Evolutionary conservation across 2,888 invertebrate species (phyloP).

Genomic region (Acleris sparsana): DNA sequence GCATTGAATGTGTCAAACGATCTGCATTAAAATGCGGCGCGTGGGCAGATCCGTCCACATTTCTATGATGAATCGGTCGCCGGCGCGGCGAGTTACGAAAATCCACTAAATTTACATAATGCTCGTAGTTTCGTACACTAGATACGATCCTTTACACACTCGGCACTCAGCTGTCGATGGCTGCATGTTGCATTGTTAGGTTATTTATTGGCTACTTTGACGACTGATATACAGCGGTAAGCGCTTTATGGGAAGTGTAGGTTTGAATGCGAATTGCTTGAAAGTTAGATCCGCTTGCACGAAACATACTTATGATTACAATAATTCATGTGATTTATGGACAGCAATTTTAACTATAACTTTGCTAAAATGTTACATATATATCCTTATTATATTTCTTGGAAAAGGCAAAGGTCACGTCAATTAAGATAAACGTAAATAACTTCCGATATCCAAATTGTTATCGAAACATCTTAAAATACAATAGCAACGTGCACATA

Average conservation of each 20-base stretch:
- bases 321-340: neutral
- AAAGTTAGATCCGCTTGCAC: slow-evolving; percentile 32
- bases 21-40: slow-evolving; percentile 60
- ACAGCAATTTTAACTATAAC: neutral
- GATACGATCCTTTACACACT: slow-evolving; percentile 62
- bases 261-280: slow-evolving; percentile 36
- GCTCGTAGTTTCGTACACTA: slow-evolving; percentile 42
- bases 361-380: neutral
- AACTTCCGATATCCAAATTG: neutral
- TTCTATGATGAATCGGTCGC: slow-evolving; percentile 79
- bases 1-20: slow-evolving; percentile 58
- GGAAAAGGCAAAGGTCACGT: too few species aligned
- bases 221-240: slow-evolving; percentile 46
- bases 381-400: neutral
- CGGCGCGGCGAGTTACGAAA: slow-evolving; percentile 73
- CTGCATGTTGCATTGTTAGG: slow-evolving; percentile 61
- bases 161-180: slow-evolving; percentile 45
- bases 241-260: slow-evolving; percentile 39
- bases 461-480: neutral
- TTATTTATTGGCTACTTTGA: slow-evolving; percentile 64
- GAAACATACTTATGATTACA: slow-evolving; percentile 12
- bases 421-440: neutral
- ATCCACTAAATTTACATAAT: slow-evolving; percentile 73
- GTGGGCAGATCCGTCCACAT: slow-evolving; percentile 80
- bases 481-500: neutral